Percentiles rank a stretch among this genome's conserved stretches.
Conservation (phyloP, 2,797 vertebrate species). For the Malurus leucopterus region DNA sequence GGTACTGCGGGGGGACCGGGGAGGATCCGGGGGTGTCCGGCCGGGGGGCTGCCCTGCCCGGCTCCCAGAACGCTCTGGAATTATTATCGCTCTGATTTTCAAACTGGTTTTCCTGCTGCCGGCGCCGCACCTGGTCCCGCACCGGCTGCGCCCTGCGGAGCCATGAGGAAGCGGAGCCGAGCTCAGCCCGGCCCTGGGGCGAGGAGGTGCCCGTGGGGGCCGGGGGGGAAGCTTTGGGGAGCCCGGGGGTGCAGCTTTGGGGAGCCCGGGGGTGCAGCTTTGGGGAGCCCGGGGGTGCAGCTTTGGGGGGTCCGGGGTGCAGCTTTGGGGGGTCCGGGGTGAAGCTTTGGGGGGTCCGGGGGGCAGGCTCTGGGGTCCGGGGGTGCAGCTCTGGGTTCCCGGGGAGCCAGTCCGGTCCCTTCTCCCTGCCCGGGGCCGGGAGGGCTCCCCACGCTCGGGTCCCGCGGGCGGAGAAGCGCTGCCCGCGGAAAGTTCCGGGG, state of each 20-base stretch:
- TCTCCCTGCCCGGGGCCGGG: not conserved
- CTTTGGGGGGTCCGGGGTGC: no score
- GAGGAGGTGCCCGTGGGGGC: not conserved
- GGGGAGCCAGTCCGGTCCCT: not conserved
- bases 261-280: no score
- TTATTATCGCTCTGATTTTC: rapidly evolving
- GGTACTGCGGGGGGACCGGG: not conserved
- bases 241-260: no score
- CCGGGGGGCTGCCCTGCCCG: not conserved
- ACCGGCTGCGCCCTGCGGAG: not conserved
- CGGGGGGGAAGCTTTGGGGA: no score
- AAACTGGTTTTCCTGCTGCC: not conserved
- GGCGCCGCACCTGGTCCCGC: not conserved
- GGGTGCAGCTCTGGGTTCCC: no score
- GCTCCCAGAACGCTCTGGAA: not conserved
- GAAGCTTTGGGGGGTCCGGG: no score
- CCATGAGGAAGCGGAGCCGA: not conserved
- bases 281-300: no score
- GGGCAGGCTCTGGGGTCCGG: no score
- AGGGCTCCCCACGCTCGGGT: not conserved
- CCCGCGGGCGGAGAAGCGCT: not conserved
- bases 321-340: no score
- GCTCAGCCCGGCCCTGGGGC: not conserved
- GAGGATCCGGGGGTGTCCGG: not conserved
- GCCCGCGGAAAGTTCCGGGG: not conserved